A percentile compares a stretch with the other conserved stretches of the same genome.
phyloP scores from a whole-genome alignment of 2,113 vertebrate genomes.

The Hiodon tergisus region DNA sequence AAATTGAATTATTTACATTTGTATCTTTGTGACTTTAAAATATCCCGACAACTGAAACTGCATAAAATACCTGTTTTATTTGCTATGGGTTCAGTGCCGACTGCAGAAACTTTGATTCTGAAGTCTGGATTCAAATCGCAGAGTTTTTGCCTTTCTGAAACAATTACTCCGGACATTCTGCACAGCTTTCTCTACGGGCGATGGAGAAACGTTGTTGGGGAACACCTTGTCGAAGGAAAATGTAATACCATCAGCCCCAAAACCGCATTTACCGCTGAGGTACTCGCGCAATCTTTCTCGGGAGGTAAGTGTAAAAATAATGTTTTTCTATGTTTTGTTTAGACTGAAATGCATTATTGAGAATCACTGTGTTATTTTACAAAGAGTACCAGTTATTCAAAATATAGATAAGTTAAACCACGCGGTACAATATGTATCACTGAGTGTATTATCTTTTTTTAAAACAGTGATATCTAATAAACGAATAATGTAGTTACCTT shows the following conservation, averaged over 20 bases:
- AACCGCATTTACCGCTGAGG: conserved; percentile 93
- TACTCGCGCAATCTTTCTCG: conserved; percentile 89
- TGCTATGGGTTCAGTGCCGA: conserved; percentile 86
- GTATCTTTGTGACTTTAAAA: neutral
- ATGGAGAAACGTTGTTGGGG: conserved; percentile 90
- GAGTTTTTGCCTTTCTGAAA: conserved; percentile 78
- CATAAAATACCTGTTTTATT: neutral
- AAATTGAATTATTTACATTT: neutral
- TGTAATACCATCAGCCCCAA: conserved; percentile 67
- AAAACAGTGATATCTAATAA: neutral
- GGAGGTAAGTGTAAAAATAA: conserved; percentile 69
- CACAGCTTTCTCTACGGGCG: conserved; percentile 95
- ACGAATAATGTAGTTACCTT: neutral
- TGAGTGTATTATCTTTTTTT: too few relatives aligned
- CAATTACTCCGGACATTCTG: conserved; percentile 94
- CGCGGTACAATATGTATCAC: too few relatives aligned
- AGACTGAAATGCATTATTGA: too few relatives aligned
- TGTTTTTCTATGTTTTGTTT: neutral
- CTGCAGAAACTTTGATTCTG: conserved; percentile 80
- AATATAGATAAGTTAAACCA: too few relatives aligned
- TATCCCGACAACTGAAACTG: neutral
- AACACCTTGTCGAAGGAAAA: conserved; percentile 84
- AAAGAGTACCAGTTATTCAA: too few relatives aligned
- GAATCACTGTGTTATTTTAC: too few relatives aligned
- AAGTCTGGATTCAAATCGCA: conserved; percentile 82